Conservation (phyloP, 2,797 vertebrate species). For the Clarias fuscus region DNA sequence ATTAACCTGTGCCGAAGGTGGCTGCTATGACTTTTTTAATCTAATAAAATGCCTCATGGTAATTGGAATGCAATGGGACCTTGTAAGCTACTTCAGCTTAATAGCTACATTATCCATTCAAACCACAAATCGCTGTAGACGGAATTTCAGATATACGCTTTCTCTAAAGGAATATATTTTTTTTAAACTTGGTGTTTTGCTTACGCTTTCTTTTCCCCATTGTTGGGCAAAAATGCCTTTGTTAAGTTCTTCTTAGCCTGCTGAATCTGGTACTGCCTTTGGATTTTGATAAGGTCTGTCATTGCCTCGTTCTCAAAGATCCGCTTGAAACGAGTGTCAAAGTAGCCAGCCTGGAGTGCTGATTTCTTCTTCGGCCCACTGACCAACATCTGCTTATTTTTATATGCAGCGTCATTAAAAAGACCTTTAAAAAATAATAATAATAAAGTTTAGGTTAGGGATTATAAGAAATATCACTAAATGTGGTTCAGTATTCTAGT, state of each 20-base stretch:
- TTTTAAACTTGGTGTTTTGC: constrained; percentile 41
- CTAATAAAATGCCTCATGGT: not conserved
- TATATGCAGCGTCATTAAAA: constrained; percentile 83
- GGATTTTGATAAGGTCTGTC: constrained; percentile 73
- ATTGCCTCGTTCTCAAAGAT: constrained; percentile 83
- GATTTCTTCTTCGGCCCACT: constrained; percentile 72
- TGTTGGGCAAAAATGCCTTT: constrained; percentile 82
- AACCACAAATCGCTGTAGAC: not conserved
- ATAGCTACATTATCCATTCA: not conserved
- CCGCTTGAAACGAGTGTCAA: constrained; percentile 77
- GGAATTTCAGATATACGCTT: not conserved
- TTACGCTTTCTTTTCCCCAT: constrained; percentile 80
- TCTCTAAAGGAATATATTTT: not conserved
- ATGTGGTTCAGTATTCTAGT: not conserved
- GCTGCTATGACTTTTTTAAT: not conserved
- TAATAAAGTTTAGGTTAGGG: not conserved
- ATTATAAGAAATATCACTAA: not conserved
- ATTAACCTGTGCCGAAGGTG: not conserved
- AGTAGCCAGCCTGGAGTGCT: constrained; percentile 81
- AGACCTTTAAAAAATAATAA: constrained; percentile 66
- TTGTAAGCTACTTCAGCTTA: not conserved
- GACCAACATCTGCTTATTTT: constrained; percentile 79
- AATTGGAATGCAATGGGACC: not conserved
- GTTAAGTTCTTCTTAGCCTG: constrained; percentile 82
- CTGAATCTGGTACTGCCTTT: constrained; percentile 74